These are phyloP conservation scores for Eulimnadia texana DNA, from an alignment of 1,140 invertebrate species.

Conservation along the genomic window DNA sequence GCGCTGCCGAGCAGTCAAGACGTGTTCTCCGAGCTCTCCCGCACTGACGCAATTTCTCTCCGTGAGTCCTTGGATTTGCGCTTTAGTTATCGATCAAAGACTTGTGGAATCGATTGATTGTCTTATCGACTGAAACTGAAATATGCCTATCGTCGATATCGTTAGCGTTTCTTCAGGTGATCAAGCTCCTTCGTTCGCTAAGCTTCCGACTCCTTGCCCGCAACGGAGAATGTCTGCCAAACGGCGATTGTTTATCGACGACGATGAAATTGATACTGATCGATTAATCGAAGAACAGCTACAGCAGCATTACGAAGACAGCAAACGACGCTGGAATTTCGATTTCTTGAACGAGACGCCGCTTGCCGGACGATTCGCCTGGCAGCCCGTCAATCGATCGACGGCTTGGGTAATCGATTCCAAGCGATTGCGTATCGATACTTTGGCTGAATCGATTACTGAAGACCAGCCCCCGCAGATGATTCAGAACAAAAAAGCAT, in stretches of 20 bases:
- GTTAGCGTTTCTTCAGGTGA: neutral
- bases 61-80: no score
- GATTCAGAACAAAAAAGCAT: neutral
- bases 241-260: neutral
- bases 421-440: neutral
- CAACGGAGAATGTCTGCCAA: neutral
- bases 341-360: neutral
- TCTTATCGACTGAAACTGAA: no score
- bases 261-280: neutral
- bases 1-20: no score
- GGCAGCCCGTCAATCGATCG: neutral
- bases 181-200: neutral
- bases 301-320: neutral
- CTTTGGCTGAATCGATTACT: neutral
- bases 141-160: neutral
- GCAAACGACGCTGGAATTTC: neutral
- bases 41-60: no score
- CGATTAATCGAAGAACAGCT: neutral
- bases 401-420: neutral
- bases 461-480: neutral
- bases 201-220: neutral
- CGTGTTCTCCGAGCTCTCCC: no score
- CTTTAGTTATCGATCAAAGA: neutral
- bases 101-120: no score
- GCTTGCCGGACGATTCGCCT: neutral